Base-by-base conservation (phyloP, 2,888 invertebrate genomes). In the Apodemia zela region DNA sequence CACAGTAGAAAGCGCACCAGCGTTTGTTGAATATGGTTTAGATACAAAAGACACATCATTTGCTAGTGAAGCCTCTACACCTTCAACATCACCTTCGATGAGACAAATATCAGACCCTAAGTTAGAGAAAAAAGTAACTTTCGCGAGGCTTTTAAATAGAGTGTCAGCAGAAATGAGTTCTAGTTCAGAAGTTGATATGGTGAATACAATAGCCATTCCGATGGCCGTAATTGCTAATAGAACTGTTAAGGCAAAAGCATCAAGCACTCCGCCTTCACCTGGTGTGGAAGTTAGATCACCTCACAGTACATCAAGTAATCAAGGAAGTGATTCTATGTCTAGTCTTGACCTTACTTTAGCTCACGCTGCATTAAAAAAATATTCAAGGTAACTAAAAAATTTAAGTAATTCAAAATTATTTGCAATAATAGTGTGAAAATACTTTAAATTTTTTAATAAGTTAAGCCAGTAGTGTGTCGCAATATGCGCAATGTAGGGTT, bases 131-230 rank as follows among this genome's bases (percentile, higher is more conserved):
- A 96, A 96, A 82, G 95, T 96, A 8, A 96, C 95, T 0, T 96
- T 96, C 76, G 96, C 96, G 0, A 92, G 95, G 68, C 82, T 96
- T 61, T 81, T 96, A 25, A 95, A 94, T 76, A 95, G 94, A 83
- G 95, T 96, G 6, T 95, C 95, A 13, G 94, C 95, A 10, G 96
- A 96, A 88, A 95, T 96, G 94, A 95, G 94, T 75, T 95, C 95
- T 0, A 94, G 95, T 64, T 95, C 95, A 0, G 95, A 95, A 67
- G 92, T 95, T 65, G 95, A 95, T 77, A 91, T 93, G 82, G 89
- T 87, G 54, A 90, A 91, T 64, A 93, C 90, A 29, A 92, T 93
- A 71, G 79, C 89, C 1, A 91, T 90, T 59, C 89, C 91, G 0
- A 87, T 91, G 86, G 88, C 91, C 0, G 87, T 90, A 11, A 85